A percentile compares a stretch with the other conserved stretches of the same genome.
Evolutionary conservation across 1,140 invertebrate species (phyloP).

Genomic region (Drosophila auraria): DNA sequence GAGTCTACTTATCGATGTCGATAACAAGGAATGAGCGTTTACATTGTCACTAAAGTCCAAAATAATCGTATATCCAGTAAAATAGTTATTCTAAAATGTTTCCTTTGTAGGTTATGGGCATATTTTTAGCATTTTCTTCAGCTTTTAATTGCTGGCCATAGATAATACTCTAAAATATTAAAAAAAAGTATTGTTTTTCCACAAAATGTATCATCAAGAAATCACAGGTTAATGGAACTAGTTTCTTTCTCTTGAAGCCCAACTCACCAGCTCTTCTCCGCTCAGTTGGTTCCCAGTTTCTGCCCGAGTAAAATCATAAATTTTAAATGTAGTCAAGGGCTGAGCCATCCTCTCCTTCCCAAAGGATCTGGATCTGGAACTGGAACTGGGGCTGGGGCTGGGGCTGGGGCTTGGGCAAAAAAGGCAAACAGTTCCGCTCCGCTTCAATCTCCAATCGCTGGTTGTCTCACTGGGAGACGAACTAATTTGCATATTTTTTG

Average conservation of each 20-base stretch:
- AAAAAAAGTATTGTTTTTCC: background rate
- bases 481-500: constrained; percentile 75
- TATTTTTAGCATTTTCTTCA: too few species aligned
- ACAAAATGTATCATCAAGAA: background rate
- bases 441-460: constrained; percentile 22
- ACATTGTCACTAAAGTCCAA: too few species aligned
- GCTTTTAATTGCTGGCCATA: too few species aligned
- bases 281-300: background rate
- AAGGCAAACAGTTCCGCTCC: constrained; percentile 38
- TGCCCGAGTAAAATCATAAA: constrained; percentile 61
- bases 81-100: too few species aligned
- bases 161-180: too few species aligned
- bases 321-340: constrained; percentile 65
- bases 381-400: background rate
- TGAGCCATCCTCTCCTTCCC: background rate
- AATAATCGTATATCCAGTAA: too few species aligned
- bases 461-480: constrained; percentile 37
- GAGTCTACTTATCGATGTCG: too few species aligned
- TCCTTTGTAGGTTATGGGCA: too few species aligned
- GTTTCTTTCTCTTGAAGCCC: background rate
- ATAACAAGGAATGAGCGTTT: too few species aligned
- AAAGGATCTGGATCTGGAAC: constrained; percentile 10
- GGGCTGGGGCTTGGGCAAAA: constrained; percentile 1
- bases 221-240: background rate
- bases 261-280: background rate